phyloP scores from a whole-genome alignment of 2,113 vertebrate species.

The Enhydra lutris region DNA sequence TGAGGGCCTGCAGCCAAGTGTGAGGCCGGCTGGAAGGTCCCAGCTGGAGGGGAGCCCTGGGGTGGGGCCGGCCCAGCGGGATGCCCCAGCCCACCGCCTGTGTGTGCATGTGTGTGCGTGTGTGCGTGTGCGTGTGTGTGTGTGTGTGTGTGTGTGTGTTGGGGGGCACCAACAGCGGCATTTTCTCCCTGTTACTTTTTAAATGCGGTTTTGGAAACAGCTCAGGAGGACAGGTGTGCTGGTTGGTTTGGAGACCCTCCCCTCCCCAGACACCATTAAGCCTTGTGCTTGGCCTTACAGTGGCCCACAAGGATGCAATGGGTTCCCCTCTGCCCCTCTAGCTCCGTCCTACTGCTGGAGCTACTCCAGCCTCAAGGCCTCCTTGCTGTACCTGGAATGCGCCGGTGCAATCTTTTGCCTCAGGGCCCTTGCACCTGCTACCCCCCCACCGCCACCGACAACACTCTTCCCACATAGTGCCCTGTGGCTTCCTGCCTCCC shows the following conservation, averaged over 20 bases:
- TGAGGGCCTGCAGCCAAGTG: not conserved
- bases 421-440: not conserved
- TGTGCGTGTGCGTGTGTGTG: fast-evolving
- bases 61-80: not conserved
- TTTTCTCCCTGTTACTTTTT: not conserved
- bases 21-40: not conserved
- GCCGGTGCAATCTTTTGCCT: not conserved
- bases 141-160: not conserved
- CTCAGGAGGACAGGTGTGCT: not conserved
- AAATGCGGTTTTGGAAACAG: not conserved
- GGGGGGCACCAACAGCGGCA: fast-evolving
- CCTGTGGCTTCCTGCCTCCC: not conserved
- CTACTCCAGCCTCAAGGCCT: not conserved
- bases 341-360: not conserved
- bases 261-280: not conserved
- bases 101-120: too few species aligned
- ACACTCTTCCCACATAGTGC: fast-evolving
- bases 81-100: not conserved
- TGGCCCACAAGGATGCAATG: not conserved
- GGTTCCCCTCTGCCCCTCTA: fast-evolving
- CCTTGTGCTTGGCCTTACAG: not conserved
- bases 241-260: not conserved
- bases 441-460: not conserved
- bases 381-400: not conserved
- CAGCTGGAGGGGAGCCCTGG: not conserved